Evolutionary conservation across 2,888 invertebrate species (phyloP).

Genomic region (Drosophila tanythrix): DNA sequence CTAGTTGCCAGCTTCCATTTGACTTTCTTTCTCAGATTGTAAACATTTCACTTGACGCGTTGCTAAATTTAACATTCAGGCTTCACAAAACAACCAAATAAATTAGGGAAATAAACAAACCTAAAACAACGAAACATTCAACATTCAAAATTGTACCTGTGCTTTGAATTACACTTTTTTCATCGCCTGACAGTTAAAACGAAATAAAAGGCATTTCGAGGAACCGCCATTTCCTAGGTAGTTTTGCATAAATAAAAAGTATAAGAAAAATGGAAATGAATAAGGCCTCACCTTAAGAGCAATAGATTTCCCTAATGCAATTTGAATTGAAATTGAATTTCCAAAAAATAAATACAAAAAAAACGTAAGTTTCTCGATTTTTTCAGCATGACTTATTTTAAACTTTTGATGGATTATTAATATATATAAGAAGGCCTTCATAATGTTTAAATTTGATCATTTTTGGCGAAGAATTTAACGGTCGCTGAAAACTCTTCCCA

Average conservation of each 20-base stretch:
- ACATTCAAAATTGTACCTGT: slow-evolving; percentile 55
- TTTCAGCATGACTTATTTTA: too few species aligned
- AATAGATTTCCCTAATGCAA: background rate
- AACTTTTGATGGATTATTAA: too few species aligned
- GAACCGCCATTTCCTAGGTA: background rate
- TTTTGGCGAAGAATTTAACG: background rate
- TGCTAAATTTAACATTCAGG: slow-evolving; percentile 72
- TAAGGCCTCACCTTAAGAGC: background rate
- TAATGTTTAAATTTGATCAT: background rate
- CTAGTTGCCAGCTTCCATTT: slow-evolving; percentile 55
- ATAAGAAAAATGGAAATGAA: background rate
- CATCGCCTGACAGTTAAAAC: slow-evolving; percentile 25
- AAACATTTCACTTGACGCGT: slow-evolving; percentile 81
- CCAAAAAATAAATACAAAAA: background rate
- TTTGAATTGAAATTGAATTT: background rate
- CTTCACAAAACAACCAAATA: slow-evolving; percentile 65
- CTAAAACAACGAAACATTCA: slow-evolving; percentile 26
- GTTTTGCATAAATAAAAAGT: background rate
- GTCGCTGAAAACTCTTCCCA: background rate
- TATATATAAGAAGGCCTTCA: too few species aligned
- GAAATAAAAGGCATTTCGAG: slow-evolving; percentile 12
- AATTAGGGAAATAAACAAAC: slow-evolving; percentile 73
- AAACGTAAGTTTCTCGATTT: too few species aligned
- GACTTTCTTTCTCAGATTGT: slow-evolving; percentile 80
- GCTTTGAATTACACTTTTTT: slow-evolving; percentile 48